These are phyloP conservation scores for Scotopteryx bipunctaria DNA, from an alignment of 2,888 invertebrate species.

Conservation along the genomic window DNA sequence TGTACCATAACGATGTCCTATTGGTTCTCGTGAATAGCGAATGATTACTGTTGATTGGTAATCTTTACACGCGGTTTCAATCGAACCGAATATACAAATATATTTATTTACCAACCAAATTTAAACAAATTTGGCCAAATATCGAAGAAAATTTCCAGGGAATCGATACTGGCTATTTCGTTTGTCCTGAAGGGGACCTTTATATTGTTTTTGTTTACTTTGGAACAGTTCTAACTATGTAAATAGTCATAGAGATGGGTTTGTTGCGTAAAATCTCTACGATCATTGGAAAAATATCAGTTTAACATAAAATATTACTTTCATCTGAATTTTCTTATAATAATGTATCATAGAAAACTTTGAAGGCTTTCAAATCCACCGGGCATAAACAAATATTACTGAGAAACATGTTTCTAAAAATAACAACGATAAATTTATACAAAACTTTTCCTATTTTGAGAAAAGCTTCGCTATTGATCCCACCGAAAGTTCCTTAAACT, in stretches of 20 bases:
- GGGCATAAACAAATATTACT: neutral
- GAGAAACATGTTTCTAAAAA: constrained; percentile 3
- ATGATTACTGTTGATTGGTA: constrained; percentile 6
- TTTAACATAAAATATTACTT: no score
- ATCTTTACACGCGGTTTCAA: neutral
- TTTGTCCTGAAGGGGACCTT: no score
- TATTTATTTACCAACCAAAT: no score
- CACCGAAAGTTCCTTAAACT: constrained; percentile 34
- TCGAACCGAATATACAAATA: no score
- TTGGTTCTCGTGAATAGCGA: constrained; percentile 5
- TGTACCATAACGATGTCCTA: neutral
- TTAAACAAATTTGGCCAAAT: no score
- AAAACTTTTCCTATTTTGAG: constrained; percentile 27
- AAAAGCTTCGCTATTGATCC: constrained; percentile 34
- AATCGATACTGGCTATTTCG: neutral
- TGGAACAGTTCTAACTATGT: no score
- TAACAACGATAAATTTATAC: constrained; percentile 9
- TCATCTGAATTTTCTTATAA: no score
- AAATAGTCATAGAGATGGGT: no score
- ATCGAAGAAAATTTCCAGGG: neutral
- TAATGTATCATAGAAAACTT: no score
- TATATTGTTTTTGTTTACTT: no score
- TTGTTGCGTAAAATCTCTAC: no score
- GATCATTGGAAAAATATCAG: no score
- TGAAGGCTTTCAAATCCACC: neutral